Evolutionary conservation across 2,797 vertebrate genomes (phyloP).

Genomic region (Semaprochilodus insignis): DNA sequence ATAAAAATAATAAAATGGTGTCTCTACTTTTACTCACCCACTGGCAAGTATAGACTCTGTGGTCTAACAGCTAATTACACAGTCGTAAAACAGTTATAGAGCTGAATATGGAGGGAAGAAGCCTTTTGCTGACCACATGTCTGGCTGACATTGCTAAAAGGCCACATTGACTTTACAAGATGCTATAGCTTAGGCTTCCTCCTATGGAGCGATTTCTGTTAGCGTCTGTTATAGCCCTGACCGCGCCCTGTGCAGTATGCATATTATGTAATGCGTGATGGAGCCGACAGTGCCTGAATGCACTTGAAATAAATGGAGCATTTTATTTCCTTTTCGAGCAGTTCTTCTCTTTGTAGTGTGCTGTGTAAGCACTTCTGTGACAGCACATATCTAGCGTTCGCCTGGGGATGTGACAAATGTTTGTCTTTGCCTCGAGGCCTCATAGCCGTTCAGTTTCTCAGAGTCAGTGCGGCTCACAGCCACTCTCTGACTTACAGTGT

Average conservation of each 20-base stretch:
- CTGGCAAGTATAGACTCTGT: not conserved
- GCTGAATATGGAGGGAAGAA: too few relatives aligned
- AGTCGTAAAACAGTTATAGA: not conserved
- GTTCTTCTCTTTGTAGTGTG: constrained; percentile 33
- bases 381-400: constrained; percentile 33
- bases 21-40: too few relatives aligned
- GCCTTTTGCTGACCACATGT: not conserved
- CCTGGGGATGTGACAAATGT: constrained; percentile 46
- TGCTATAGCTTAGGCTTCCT: not conserved
- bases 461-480: constrained; percentile 26
- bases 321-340: constrained; percentile 20
- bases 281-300: not conserved
- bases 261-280: not conserved
- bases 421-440: constrained; percentile 45
- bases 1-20: too few relatives aligned
- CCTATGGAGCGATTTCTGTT: not conserved
- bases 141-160: not conserved
- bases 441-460: constrained; percentile 36
- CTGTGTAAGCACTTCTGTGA: constrained; percentile 42
- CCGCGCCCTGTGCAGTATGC: not conserved
- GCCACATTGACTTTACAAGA: not conserved
- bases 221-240: not conserved
- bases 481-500: constrained; percentile 29
- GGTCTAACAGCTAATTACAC: not conserved
- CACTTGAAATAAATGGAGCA: constrained; percentile 11